A percentile compares a stretch with the other conserved stretches of the same genome.
These are phyloP conservation scores for Megalops atlanticus DNA, from an alignment of 2,113 vertebrate species.

Conservation along the genomic window DNA sequence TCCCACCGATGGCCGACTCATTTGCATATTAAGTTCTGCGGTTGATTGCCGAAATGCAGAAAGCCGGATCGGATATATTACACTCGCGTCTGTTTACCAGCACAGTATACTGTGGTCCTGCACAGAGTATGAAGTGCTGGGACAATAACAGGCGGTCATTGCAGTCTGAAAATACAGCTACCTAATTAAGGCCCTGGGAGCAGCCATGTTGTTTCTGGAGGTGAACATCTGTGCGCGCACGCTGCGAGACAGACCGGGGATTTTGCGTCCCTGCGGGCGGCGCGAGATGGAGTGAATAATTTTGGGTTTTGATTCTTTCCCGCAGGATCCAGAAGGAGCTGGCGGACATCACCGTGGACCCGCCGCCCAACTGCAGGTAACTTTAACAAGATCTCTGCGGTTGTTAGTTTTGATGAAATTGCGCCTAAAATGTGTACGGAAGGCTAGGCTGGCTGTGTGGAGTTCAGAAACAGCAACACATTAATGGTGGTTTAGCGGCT, in stretches of 20 bases:
- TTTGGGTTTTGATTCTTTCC: constrained; percentile 36
- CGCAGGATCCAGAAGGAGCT: constrained; percentile 96
- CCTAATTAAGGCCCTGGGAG: constrained; percentile 17
- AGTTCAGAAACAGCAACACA: too few relatives aligned
- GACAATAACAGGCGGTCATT: background rate
- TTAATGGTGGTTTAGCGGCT: too few relatives aligned
- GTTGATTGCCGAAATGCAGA: constrained; percentile 11
- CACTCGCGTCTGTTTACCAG: background rate
- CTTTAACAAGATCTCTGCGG: too few relatives aligned
- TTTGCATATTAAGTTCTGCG: constrained; percentile 54
- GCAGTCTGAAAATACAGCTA: constrained; percentile 2
- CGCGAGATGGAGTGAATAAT: too few relatives aligned
- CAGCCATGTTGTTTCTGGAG: constrained; percentile 42
- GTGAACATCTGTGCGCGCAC: background rate
- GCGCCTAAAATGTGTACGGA: too few relatives aligned
- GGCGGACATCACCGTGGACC: constrained; percentile 95
- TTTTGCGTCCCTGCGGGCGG: too few relatives aligned
- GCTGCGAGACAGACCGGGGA: background rate
- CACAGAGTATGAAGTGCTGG: background rate
- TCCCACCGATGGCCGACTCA: constrained; percentile 27
- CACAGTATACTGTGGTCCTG: background rate
- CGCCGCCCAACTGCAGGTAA: constrained; percentile 97
- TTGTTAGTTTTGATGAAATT: too few relatives aligned
- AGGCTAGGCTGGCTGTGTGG: too few relatives aligned
- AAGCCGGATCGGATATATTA: background rate